These are phyloP conservation scores for Hexactinellida sp. DNA, from an alignment of 37 sponge, comb jelly and placozoan genomes.

Conservation along the genomic window DNA sequence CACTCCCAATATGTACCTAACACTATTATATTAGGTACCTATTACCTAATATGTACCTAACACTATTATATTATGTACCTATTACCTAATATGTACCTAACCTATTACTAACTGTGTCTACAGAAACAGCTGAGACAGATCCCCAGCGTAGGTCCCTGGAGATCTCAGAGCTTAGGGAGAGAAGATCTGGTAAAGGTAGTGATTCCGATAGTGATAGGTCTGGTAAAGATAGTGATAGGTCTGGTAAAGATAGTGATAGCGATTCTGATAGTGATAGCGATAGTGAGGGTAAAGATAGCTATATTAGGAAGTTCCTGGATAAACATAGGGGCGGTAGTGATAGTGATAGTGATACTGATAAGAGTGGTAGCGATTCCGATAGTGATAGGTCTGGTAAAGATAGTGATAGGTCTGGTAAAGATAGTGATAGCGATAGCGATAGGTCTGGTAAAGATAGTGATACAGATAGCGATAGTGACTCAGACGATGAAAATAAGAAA, in stretches of 20 bases:
- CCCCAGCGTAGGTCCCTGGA: too few relatives aligned
- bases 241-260: too few relatives aligned
- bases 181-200: not conserved
- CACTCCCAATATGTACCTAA: too few relatives aligned
- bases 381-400: not conserved
- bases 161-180: not conserved
- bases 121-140: too few relatives aligned
- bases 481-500: not conserved
- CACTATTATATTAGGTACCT: too few relatives aligned
- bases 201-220: not conserved
- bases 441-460: not conserved
- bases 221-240: not conserved
- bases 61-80: too few relatives aligned
- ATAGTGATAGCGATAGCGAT: not conserved
- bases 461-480: not conserved
- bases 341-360: not conserved
- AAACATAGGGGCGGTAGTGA: not conserved
- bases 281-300: not conserved
- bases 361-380: not conserved
- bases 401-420: too few relatives aligned
- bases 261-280: not conserved
- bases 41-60: too few relatives aligned
- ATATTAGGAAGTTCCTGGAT: not conserved
- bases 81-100: too few relatives aligned
- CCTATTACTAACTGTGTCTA: too few relatives aligned